Base-by-base conservation (phyloP, 2,888 invertebrate genomes). In the Nephrotoma flavescens region DNA sequence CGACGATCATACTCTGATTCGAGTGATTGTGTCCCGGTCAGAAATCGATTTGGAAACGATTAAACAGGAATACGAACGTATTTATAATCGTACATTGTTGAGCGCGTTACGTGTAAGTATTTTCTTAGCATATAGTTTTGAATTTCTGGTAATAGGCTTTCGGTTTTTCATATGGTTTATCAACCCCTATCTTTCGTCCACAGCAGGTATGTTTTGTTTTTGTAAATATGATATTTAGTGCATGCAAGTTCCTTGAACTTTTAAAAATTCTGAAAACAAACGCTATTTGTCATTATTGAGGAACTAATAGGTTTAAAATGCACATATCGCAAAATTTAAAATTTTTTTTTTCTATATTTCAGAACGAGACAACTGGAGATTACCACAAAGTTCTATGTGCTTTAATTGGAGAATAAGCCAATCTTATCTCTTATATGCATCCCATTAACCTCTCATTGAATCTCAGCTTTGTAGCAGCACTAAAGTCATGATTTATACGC, bases 1-100 rank as follows among this genome's bases (percentile, higher is more conserved):
- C 4, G 94, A 95, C 90, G 96, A 96, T 92, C 91, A 92, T 44
- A 94, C 95, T 0, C 92, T 96, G 88, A 94, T 96, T 88, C 93
- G 96, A 86, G 93, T 96, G 89, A 90, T 96, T 88, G 95, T 96
- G 86, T 93, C 94, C 89, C 93, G 95, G 89, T 93, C 94, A 0
- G 94, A 95, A 92, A 91, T 94, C 86, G 96, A 96, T 92, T 93
- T 96, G 89, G 94, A 92, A 6, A 93, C 93, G 89, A 94, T 96
- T 90, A 95, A 95, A 91, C 90, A 92, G 6, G 95, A 95, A 89
- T 96, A 95, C 92, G 95, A 95, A 90, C 92, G 94, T 41, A 92
- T 94, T 84, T 95, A 94, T 91, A 94, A 95, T 90, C 94, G 95
- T 89, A 95, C 95, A 0, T 90, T 96, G 88, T 92, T 93, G 88